These are phyloP conservation scores for Lacerta bilineata DNA, from an alignment of 2,797 vertebrate genomes.

Conservation along the genomic window DNA sequence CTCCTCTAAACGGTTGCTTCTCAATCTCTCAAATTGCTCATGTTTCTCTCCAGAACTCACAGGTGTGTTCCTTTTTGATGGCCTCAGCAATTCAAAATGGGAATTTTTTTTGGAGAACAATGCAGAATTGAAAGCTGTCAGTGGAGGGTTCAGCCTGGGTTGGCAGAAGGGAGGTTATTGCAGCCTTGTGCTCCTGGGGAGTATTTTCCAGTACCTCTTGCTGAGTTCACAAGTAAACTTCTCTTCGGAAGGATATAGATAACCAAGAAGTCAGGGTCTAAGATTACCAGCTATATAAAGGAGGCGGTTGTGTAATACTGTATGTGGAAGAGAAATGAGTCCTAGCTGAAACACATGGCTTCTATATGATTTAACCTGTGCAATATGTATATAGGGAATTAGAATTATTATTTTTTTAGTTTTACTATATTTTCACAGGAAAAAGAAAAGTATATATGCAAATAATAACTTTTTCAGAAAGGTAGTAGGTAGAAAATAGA, in stretches of 20 bases:
- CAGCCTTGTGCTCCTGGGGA: neutral
- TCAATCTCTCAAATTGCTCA: neutral
- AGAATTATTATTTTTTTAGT: neutral
- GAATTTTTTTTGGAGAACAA: neutral
- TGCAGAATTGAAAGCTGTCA: neutral
- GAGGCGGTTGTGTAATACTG: neutral
- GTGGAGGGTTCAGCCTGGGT: neutral
- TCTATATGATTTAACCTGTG: neutral
- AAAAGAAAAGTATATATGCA: neutral
- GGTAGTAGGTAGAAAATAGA: neutral
- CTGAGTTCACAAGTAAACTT: neutral
- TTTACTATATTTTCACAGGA: neutral
- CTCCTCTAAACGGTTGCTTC: neutral
- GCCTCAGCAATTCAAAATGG: fast-evolving
- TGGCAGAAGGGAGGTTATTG: too few species aligned
- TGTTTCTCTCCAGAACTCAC: neutral
- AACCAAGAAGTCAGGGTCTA: neutral
- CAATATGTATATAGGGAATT: neutral
- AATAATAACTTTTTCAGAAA: neutral
- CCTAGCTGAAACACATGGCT: neutral
- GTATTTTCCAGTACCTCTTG: neutral
- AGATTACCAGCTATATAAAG: slow-evolving; percentile 29
- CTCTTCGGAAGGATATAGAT: neutral
- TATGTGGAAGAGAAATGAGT: neutral
- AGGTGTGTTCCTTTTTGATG: neutral